Conservation (phyloP, 64 coral and sea anemone species). For the Trachythela sp. region DNA sequence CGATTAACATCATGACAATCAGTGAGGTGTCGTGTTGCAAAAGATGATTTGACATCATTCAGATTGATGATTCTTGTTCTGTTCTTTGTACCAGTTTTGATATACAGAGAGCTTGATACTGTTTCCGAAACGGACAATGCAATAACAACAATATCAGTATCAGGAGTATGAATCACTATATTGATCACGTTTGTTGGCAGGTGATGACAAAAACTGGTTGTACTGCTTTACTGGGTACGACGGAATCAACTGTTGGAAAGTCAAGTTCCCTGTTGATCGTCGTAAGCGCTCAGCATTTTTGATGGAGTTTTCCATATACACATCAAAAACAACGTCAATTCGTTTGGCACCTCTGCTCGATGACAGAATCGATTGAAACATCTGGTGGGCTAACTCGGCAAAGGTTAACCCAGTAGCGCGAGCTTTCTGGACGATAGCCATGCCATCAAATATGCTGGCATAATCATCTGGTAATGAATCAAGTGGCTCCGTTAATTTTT, state of each 20-base stretch:
- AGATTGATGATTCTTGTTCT: neutral
- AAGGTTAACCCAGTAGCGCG: constrained; percentile 43
- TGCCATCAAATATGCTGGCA: constrained; percentile 40
- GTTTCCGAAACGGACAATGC: neutral
- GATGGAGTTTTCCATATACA: constrained; percentile 51
- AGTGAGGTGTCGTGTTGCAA: too few species aligned
- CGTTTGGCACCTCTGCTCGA: constrained; percentile 15
- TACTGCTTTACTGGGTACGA: constrained; percentile 35
- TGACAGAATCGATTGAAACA: constrained; percentile 30
- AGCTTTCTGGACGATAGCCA: constrained; percentile 40
- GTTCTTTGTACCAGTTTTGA: constrained; percentile 20
- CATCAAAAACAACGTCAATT: constrained; percentile 60
- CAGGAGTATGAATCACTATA: constrained; percentile 36
- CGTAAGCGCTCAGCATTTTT: constrained; percentile 54
- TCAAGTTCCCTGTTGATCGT: constrained; percentile 4
- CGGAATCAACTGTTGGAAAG: constrained; percentile 16
- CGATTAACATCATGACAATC: too few species aligned
- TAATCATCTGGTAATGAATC: neutral
- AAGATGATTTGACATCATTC: too few species aligned
- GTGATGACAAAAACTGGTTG: constrained; percentile 34
- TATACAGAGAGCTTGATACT: neutral
- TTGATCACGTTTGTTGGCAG: constrained; percentile 30
- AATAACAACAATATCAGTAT: constrained; percentile 30
- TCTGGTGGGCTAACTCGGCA: constrained; percentile 23
- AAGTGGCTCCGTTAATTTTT: neutral